phyloP scores from a whole-genome alignment of 2,113 vertebrate genomes.

The Mohoua ochrocephala region DNA sequence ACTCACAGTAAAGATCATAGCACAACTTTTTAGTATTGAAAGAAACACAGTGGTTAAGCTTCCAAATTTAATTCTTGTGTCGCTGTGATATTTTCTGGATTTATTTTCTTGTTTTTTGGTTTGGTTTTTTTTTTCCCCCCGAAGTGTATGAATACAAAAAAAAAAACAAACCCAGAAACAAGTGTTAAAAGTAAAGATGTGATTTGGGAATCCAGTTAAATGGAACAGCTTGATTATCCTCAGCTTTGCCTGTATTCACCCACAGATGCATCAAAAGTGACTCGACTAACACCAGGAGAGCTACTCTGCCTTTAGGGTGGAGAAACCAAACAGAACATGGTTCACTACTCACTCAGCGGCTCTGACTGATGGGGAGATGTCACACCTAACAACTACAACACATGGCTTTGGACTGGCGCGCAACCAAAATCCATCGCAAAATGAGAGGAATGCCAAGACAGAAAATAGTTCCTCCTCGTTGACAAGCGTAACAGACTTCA shows the following conservation, averaged over 20 bases:
- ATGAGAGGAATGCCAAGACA: neutral
- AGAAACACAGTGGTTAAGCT: neutral
- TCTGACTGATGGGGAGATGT: neutral
- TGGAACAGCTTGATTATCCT: neutral
- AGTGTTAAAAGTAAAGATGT: neutral
- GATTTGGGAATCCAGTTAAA: neutral
- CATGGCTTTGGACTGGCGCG: neutral
- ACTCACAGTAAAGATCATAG: neutral
- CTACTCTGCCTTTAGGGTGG: neutral
- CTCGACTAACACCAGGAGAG: neutral
- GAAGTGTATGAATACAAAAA: neutral
- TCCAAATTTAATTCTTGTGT: neutral
- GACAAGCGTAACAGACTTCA: neutral
- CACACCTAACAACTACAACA: neutral
- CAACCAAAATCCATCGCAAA: neutral
- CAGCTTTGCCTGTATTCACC: neutral
- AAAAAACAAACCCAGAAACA: neutral
- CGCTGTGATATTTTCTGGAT: neutral
- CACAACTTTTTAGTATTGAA: neutral
- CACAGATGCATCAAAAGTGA: neutral
- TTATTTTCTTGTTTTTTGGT: neutral
- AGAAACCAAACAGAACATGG: neutral
- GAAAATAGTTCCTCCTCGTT: neutral
- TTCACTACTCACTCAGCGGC: neutral
- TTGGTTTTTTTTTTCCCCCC: fast-evolving